phyloP scores from a whole-genome alignment of 2,888 invertebrate genomes.

The Pachymerium ferrugineum region DNA sequence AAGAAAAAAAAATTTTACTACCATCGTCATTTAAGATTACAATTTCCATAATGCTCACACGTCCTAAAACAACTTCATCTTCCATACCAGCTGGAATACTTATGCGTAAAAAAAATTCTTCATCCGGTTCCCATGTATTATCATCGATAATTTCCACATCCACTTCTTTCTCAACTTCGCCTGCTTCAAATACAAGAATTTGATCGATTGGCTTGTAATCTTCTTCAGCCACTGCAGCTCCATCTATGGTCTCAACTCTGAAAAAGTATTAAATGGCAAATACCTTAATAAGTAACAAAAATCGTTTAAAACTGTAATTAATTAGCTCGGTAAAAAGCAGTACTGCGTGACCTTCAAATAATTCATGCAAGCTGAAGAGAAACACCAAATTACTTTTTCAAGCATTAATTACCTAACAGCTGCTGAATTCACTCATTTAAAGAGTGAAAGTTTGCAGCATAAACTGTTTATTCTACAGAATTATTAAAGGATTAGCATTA shows the following conservation, averaged over 20 bases:
- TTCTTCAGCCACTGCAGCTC: constrained; percentile 54
- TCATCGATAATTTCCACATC: constrained; percentile 54
- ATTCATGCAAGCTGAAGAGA: too few species aligned
- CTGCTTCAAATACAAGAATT: constrained; percentile 52
- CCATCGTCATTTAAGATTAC: constrained; percentile 58
- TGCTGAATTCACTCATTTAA: too few species aligned
- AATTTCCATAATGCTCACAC: constrained; percentile 55
- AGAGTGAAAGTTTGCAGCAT: too few species aligned
- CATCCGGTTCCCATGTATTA: constrained; percentile 58
- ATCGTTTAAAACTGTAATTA: too few species aligned
- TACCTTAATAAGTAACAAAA: too few species aligned
- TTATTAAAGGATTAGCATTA: too few species aligned
- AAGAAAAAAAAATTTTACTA: too few species aligned
- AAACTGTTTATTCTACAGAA: too few species aligned
- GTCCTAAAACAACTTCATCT: constrained; percentile 50
- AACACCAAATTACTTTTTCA: too few species aligned
- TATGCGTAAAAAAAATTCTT: constrained; percentile 57
- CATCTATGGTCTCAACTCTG: constrained; percentile 56
- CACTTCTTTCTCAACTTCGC: constrained; percentile 51
- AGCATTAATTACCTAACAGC: too few species aligned
- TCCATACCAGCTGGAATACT: constrained; percentile 43
- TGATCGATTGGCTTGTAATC: constrained; percentile 55
- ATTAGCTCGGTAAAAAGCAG: too few species aligned
- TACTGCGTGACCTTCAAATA: too few species aligned
- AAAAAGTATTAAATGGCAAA: constrained; percentile 35